A percentile compares a stretch with the other conserved stretches of the same genome.
Evolutionary conservation across 2,113 vertebrate genomes (phyloP).

Genomic region (Hydropotes inermis): DNA sequence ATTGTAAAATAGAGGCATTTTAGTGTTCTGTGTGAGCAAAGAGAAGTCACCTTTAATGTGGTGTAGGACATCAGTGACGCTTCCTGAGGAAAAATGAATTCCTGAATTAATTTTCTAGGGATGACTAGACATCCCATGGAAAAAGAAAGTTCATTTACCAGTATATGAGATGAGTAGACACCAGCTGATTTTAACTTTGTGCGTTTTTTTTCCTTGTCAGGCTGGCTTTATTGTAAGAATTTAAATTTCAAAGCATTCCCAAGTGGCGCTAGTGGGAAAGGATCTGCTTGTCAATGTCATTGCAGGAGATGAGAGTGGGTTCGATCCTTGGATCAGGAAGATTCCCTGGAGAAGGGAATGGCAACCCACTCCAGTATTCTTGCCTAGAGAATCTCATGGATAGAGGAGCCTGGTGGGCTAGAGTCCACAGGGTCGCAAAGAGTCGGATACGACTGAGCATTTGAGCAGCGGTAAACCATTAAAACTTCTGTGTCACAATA

Average conservation of each 20-base stretch:
- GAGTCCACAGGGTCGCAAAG: neutral
- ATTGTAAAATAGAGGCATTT: neutral
- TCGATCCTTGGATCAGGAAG: neutral
- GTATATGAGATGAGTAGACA: neutral
- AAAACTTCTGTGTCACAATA: neutral
- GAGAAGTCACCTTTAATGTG: neutral
- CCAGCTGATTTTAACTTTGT: neutral
- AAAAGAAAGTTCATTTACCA: neutral
- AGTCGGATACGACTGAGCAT: neutral
- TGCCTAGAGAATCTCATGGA: neutral
- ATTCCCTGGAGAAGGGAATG: neutral
- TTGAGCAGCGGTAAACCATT: neutral
- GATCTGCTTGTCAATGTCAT: neutral
- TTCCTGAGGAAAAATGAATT: neutral
- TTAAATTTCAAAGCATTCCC: neutral
- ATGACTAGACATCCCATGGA: neutral
- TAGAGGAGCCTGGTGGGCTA: neutral
- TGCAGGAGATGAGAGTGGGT: neutral
- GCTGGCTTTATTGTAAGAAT: neutral
- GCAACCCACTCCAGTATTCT: neutral
- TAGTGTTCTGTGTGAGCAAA: neutral
- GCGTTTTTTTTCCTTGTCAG: neutral
- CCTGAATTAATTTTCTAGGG: neutral
- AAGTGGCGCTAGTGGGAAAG: neutral
- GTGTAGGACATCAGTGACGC: neutral